Percentiles rank a stretch among this genome's conserved stretches.
phyloP scores from a whole-genome alignment of 2,113 vertebrate species.

The Gasterosteus aculeatus region DNA sequence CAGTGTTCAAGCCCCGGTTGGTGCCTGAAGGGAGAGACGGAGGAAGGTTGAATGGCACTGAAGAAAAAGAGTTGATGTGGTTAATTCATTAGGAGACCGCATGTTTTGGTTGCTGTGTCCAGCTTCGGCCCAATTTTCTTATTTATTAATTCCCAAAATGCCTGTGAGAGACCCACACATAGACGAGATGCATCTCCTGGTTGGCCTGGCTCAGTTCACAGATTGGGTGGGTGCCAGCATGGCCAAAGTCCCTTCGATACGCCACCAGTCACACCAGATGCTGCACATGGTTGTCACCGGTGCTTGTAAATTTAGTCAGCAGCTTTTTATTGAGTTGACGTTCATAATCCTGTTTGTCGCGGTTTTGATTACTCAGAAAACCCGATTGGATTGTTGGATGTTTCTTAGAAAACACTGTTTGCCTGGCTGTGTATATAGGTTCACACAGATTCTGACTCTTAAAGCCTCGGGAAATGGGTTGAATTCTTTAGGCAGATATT shows the following conservation, averaged over 20 bases:
- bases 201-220: slow-evolving; percentile 9
- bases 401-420: slow-evolving; percentile 45
- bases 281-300: slow-evolving; percentile 39
- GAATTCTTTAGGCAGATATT: not conserved
- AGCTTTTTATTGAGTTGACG: slow-evolving; percentile 32
- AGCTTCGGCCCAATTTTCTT: slow-evolving; percentile 54
- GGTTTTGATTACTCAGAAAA: slow-evolving; percentile 50
- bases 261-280: slow-evolving; percentile 50
- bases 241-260: not conserved
- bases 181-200: slow-evolving; percentile 29
- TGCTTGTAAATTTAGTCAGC: slow-evolving; percentile 42
- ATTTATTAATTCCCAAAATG: slow-evolving; percentile 59
- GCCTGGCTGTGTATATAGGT: slow-evolving; percentile 17
- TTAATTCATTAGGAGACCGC: slow-evolving; percentile 76
- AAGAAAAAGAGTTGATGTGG: slow-evolving; percentile 74
- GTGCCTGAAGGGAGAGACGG: slow-evolving; percentile 70
- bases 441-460: not conserved
- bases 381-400: slow-evolving; percentile 7
- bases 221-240: not conserved
- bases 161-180: slow-evolving; percentile 10
- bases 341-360: slow-evolving; percentile 31
- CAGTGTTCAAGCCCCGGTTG: slow-evolving; percentile 66
- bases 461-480: not conserved
- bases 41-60: slow-evolving; percentile 57
- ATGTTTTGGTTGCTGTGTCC: slow-evolving; percentile 60